A percentile compares a stretch with the other conserved stretches of the same genome.
phyloP scores from a whole-genome alignment of 64 coral and sea anemone species.

The Stichodactyla helianthus region DNA sequence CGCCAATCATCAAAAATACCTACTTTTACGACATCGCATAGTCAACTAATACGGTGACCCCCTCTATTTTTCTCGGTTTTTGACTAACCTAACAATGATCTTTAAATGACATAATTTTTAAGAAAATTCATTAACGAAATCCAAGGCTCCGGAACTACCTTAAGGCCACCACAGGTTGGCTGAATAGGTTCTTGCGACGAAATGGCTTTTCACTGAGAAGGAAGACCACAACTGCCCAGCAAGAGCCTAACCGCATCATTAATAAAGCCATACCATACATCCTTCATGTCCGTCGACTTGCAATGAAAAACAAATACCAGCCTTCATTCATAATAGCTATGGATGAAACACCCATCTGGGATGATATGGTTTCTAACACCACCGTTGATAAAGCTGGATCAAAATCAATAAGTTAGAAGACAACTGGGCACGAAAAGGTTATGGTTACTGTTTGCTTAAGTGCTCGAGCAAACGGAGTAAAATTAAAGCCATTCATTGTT shows the following conservation, averaged over 20 bases:
- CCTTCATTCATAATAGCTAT: constrained; percentile 39
- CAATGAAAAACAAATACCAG: constrained; percentile 36
- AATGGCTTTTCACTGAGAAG: constrained; percentile 16
- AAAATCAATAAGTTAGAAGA: not conserved
- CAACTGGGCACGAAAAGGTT: constrained; percentile 29
- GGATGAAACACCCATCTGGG: constrained; percentile 50
- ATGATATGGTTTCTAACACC: constrained; percentile 17
- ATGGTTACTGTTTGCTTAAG: constrained; percentile 13
- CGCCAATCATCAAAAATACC: too few species aligned
- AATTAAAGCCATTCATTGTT: constrained; percentile 13
- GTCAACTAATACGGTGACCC: too few species aligned
- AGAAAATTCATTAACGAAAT: too few species aligned
- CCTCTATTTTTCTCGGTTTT: too few species aligned
- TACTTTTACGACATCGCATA: too few species aligned
- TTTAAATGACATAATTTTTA: too few species aligned
- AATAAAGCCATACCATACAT: constrained; percentile 40
- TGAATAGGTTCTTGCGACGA: not conserved
- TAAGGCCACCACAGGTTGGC: constrained; percentile 25
- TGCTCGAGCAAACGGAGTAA: not conserved
- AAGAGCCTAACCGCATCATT: constrained; percentile 32
- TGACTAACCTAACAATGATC: too few species aligned
- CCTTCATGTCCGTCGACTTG: constrained; percentile 17
- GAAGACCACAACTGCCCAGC: constrained; percentile 32
- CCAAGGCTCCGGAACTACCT: too few species aligned
- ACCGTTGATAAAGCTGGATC: not conserved